Conservation (phyloP, 2,113 vertebrate genomes). For the Setophaga petechia region DNA sequence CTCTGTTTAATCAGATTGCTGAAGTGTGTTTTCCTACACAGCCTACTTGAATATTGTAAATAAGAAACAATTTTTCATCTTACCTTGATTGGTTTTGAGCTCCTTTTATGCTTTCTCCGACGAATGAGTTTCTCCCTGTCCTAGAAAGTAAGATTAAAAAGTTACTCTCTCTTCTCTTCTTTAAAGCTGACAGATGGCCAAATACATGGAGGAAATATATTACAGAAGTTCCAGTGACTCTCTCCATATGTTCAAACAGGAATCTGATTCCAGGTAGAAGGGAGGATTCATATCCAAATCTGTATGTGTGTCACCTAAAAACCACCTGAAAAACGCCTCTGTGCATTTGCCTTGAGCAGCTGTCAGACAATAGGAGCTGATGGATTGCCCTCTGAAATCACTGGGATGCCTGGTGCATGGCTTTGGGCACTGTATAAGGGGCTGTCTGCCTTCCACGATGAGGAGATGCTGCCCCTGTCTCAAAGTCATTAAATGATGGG, state of each 20-base stretch:
- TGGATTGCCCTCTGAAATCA: neutral
- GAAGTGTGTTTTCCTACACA: neutral
- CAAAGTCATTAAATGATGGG: neutral
- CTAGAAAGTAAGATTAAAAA: constrained; percentile 72
- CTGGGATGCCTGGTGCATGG: neutral
- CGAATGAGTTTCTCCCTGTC: constrained; percentile 95
- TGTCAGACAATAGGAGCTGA: neutral
- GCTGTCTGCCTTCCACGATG: neutral
- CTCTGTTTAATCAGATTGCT: constrained; percentile 8
- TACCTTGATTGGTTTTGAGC: constrained; percentile 95
- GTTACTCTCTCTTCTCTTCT: neutral
- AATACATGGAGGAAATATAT: neutral
- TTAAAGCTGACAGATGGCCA: neutral
- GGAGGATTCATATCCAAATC: neutral
- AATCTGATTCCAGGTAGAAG: neutral
- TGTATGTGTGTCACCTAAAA: neutral
- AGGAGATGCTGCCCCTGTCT: neutral
- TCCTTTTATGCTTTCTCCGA: constrained; percentile 96
- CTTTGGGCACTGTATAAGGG: neutral
- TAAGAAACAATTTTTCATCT: constrained; percentile 9
- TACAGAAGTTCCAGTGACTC: neutral
- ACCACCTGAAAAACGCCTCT: neutral
- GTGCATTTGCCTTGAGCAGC: neutral
- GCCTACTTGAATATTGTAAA: neutral
- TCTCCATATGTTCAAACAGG: neutral